phyloP scores from a whole-genome alignment of 2,797 vertebrate species.

The Tragopan temminckii region DNA sequence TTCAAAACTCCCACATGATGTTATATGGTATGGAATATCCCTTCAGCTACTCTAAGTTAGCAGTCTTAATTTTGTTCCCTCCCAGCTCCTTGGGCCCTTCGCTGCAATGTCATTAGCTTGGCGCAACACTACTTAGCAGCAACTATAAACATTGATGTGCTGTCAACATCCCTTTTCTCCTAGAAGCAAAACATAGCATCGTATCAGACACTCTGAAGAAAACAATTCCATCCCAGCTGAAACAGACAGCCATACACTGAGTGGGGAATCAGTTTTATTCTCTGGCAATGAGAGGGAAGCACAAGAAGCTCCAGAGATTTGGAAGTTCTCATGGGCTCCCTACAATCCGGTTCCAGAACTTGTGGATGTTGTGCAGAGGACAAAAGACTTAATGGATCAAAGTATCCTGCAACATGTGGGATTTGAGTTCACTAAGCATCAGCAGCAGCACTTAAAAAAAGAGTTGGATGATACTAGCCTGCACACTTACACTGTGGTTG shows the following conservation, averaged over 20 bases:
- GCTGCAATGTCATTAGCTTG: no score
- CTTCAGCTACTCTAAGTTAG: no score
- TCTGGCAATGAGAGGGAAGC: not conserved
- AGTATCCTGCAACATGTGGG: not conserved
- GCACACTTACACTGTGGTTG: not conserved
- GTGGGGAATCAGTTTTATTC: not conserved
- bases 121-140: no score
- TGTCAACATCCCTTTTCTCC: no score
- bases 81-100: no score
- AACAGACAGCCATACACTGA: not conserved
- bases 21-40: no score
- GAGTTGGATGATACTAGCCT: not conserved
- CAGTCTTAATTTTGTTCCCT: no score
- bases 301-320: slow-evolving; percentile 8
- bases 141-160: no score
- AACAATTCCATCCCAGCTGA: no score
- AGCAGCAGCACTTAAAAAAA: not conserved
- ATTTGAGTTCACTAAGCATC: not conserved
- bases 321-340: slow-evolving; percentile 45
- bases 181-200: no score
- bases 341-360: not conserved
- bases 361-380: not conserved
- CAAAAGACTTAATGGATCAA: slow-evolving; percentile 14
- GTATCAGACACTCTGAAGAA: no score
- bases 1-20: no score